Base-by-base conservation (phyloP, 1,140 invertebrate genomes). In the Laodelphax striatellus region DNA sequence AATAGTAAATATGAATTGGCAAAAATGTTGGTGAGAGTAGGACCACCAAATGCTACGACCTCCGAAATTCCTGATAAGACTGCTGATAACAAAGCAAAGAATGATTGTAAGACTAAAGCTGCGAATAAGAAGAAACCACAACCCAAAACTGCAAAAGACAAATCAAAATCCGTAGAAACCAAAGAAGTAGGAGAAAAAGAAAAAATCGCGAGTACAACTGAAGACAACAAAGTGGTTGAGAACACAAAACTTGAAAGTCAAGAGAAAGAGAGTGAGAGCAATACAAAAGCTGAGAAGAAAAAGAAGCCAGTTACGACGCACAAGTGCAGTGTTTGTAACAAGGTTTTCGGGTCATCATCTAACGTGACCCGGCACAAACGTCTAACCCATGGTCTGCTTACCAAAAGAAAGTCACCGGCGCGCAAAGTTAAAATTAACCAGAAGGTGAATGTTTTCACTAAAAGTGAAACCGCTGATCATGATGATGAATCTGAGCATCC, bases 261-360 rank as follows among this genome's bases (percentile, higher is more conserved):
- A 44, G 28, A 11, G 1, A 44, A 28, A 61, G 16, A 34, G 17
- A 16, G 5, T 17, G 54, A 46, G 52, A 21, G 52, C 6, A 34
- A 46, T 19, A 17, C 10, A 14, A 50, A 57, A 50, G 24, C 6
- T 19, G 16, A 17, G 11, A 24, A 22, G 5, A 43, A 24, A n/a
- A 54, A 43, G 16, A 55, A 63, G 31, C 19, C 53, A 14, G 44
- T 21, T 17, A 17, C 38, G 8, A 58, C 22, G 24, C 43, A 34
- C 19, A 56, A 62, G 43, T 63, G 62, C 43, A 54, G 44, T 52
- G 34, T 50, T 16, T 63, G 62, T 38, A n/a, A 52, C 3, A 61
- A 63, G 58, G 46, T 57, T 8, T 61, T 61, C 50, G 46, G 24
- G 19, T 44, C 22, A 19, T 22, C 19, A 43, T 19, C 50, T 5